phyloP scores from a whole-genome alignment of 1,140 invertebrate species.

The Colletes gigas region DNA sequence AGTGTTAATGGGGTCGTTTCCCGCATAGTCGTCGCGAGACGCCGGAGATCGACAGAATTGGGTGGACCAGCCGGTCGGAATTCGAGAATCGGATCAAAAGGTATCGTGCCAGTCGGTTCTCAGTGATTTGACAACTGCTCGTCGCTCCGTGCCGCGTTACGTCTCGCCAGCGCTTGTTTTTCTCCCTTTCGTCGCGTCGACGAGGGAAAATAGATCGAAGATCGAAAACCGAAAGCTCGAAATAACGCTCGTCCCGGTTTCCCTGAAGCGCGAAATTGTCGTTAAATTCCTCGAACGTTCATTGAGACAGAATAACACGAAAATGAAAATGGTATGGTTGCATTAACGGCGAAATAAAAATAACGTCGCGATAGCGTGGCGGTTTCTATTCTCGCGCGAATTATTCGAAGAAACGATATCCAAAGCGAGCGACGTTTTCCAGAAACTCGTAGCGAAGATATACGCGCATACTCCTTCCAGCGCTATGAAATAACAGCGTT shows the following conservation, averaged over 20 bases:
- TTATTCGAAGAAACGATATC: background rate
- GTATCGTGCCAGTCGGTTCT: background rate
- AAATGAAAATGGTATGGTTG: too few relatives aligned
- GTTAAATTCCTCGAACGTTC: too few relatives aligned
- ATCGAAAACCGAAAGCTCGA: too few relatives aligned
- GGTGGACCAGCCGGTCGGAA: background rate
- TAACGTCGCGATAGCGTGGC: too few relatives aligned
- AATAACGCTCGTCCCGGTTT: too few relatives aligned
- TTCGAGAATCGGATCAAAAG: background rate
- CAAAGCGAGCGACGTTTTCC: background rate
- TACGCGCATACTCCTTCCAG: slow-evolving; percentile 14
- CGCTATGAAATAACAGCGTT: slow-evolving; percentile 23
- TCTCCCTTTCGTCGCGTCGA: background rate
- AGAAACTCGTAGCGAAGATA: slow-evolving; percentile 32
- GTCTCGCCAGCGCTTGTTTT: background rate
- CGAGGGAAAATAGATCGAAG: background rate
- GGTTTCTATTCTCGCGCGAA: too few relatives aligned
- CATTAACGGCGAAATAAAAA: too few relatives aligned
- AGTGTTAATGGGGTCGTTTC: background rate
- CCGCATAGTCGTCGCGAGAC: background rate
- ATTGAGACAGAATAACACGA: too few relatives aligned
- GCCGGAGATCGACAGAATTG: slow-evolving; percentile 9
- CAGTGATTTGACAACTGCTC: background rate
- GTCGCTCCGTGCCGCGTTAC: background rate
- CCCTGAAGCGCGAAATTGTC: too few relatives aligned